Evolutionary conservation across 1,140 invertebrate species (phyloP).

Genomic region (Helicoverpa zea): DNA sequence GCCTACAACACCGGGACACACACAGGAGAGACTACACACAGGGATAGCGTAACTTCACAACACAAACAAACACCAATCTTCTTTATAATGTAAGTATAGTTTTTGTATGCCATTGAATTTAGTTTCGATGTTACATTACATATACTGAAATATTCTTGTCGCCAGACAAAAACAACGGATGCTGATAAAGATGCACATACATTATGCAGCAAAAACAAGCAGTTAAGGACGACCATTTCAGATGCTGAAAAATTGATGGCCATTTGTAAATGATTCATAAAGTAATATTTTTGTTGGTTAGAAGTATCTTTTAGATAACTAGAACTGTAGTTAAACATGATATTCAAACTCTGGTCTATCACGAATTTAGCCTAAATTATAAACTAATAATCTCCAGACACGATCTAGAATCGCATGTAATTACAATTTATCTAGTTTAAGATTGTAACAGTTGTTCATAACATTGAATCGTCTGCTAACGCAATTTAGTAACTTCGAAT

Average conservation of each 20-base stretch:
- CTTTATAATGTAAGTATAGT: not conserved
- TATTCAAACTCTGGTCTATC: no score
- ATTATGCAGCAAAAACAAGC: slow-evolving; percentile 7
- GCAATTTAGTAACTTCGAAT: not conserved
- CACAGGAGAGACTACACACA: no score
- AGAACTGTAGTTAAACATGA: no score
- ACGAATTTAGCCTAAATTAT: not conserved
- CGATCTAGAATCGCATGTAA: not conserved
- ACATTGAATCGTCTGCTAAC: not conserved
- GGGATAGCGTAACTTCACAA: no score
- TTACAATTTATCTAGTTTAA: not conserved
- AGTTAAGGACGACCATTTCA: not conserved
- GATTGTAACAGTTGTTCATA: not conserved
- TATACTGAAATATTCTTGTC: not conserved
- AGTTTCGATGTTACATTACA: no score
- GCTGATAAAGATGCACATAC: slow-evolving; percentile 24
- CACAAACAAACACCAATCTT: not conserved
- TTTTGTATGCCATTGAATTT: no score
- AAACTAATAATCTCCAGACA: not conserved
- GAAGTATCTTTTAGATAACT: no score
- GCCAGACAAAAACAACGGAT: slow-evolving; percentile 23
- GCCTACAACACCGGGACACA: no score
- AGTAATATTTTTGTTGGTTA: not conserved
- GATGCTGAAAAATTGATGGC: slow-evolving; percentile 5
- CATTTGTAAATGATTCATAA: not conserved